Percentiles rank a stretch among this genome's conserved stretches.
phyloP scores from a whole-genome alignment of 2,113 vertebrate genomes.

The Zeus faber region DNA sequence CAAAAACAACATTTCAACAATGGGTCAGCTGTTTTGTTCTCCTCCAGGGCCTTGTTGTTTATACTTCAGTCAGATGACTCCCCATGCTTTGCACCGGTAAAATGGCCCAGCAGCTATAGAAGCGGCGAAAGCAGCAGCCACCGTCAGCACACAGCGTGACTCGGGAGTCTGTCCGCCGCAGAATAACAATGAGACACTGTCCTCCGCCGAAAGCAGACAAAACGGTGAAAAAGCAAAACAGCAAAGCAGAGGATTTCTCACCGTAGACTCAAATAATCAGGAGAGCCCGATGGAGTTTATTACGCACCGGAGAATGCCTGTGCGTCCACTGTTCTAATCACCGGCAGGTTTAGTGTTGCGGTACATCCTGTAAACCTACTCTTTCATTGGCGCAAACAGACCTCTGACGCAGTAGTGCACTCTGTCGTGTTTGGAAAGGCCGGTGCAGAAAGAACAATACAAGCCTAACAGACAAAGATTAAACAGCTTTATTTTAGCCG shows the following conservation, averaged over 20 bases:
- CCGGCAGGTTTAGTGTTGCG: slow-evolving; percentile 11
- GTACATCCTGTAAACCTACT: too few relatives aligned
- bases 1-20: slow-evolving; percentile 19
- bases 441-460: too few relatives aligned
- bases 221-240: slow-evolving; percentile 6
- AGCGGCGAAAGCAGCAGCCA: slow-evolving; percentile 42
- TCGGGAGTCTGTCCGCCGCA: slow-evolving; percentile 31
- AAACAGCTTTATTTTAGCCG: too few relatives aligned
- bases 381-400: too few relatives aligned
- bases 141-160: slow-evolving; percentile 50
- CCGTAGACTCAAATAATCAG: not conserved
- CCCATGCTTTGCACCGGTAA: slow-evolving; percentile 41
- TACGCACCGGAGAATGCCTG: slow-evolving; percentile 23
- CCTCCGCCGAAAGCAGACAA: slow-evolving; percentile 18
- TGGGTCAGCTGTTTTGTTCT: slow-evolving; percentile 42
- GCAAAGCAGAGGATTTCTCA: slow-evolving; percentile 14
- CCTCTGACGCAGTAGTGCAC: too few relatives aligned
- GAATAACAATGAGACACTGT: slow-evolving; percentile 61
- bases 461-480: too few relatives aligned
- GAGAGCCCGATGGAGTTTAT: slow-evolving; percentile 32
- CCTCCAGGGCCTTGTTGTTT: slow-evolving; percentile 48
- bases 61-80: slow-evolving; percentile 62
- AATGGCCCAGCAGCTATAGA: slow-evolving; percentile 42
- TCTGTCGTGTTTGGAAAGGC: too few relatives aligned
- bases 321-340: slow-evolving; percentile 6